Conservation (phyloP, 2,113 vertebrate genomes). For the Corythaeola cristata region DNA sequence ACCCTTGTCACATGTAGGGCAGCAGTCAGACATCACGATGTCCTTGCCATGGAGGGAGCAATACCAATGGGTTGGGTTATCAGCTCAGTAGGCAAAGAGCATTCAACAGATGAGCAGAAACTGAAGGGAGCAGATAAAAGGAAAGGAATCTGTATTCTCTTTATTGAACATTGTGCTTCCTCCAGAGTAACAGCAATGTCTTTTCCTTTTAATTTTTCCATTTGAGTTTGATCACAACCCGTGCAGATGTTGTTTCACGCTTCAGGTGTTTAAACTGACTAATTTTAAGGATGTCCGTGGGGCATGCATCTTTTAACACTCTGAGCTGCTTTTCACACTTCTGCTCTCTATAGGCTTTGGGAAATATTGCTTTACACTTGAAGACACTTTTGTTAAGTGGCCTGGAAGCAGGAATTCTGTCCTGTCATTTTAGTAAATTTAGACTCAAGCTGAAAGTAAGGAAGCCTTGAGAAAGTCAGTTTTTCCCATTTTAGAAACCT, state of each 20-base stretch:
- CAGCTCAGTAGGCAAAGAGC: neutral
- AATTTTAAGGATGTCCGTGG: constrained; percentile 2
- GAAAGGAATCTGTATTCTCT: neutral
- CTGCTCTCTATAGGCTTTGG: neutral
- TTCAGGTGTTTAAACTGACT: constrained; percentile 20
- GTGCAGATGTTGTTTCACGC: constrained; percentile 15
- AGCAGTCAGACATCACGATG: neutral
- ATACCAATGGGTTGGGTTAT: neutral
- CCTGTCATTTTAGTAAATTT: neutral
- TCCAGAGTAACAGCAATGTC: neutral
- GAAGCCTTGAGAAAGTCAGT: neutral
- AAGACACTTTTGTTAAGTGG: constrained; percentile 38
- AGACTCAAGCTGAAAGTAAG: neutral
- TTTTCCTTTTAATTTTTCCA: constrained; percentile 37
- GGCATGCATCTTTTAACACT: constrained; percentile 50
- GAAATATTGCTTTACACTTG: constrained; percentile 28
- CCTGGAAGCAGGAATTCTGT: constrained; percentile 14
- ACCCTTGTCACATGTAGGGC: neutral
- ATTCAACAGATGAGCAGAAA: neutral
- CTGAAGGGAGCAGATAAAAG: neutral
- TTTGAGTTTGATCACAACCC: constrained; percentile 4
- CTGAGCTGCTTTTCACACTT: constrained; percentile 62
- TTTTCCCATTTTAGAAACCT: neutral
- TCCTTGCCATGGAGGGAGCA: neutral
- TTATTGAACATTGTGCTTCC: neutral